A percentile compares a stretch with the other conserved stretches of the same genome.
Conservation (phyloP, 2,888 invertebrate genomes). For the Hoplodrina blanda region DNA sequence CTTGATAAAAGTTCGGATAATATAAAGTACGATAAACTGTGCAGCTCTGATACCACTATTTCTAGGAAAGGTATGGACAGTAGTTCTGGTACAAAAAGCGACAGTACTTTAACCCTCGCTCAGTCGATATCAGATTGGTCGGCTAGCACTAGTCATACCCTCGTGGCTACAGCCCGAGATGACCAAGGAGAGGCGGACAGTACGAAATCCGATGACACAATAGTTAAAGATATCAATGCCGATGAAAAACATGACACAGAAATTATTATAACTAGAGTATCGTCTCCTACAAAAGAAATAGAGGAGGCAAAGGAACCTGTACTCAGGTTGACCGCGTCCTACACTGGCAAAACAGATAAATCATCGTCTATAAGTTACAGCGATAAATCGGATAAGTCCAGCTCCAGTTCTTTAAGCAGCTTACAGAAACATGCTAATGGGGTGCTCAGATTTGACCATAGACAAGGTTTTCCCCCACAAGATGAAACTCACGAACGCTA, state of each 20-base stretch:
- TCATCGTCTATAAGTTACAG: conserved; percentile 89
- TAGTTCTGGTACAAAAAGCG: conserved; percentile 94
- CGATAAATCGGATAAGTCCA: conserved; percentile 89
- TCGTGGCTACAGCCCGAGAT: conserved; percentile 92
- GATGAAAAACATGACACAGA: conserved; percentile 74
- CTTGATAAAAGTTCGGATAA: conserved; percentile 90
- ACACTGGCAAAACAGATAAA: conserved; percentile 82
- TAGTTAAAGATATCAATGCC: conserved; percentile 79
- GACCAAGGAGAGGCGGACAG: conserved; percentile 83
- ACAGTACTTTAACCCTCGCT: conserved; percentile 94
- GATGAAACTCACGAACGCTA: conserved; percentile 80
- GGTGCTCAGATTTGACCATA: conserved; percentile 82
- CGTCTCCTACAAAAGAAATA: conserved; percentile 71
- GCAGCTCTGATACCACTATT: conserved; percentile 91
- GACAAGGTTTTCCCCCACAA: conserved; percentile 76
- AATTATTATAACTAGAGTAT: conserved; percentile 68
- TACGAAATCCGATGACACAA: conserved; percentile 87
- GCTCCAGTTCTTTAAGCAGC: conserved; percentile 88
- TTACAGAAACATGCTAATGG: conserved; percentile 86
- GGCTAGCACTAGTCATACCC: conserved; percentile 94
- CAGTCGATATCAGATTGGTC: conserved; percentile 96
- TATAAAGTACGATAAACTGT: conserved; percentile 91
- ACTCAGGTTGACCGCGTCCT: conserved; percentile 78
- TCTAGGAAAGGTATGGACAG: conserved; percentile 90
- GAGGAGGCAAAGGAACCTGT: conserved; percentile 77